Evolutionary conservation across 2,113 vertebrate species (phyloP).

Genomic region (Caranx ignobilis): DNA sequence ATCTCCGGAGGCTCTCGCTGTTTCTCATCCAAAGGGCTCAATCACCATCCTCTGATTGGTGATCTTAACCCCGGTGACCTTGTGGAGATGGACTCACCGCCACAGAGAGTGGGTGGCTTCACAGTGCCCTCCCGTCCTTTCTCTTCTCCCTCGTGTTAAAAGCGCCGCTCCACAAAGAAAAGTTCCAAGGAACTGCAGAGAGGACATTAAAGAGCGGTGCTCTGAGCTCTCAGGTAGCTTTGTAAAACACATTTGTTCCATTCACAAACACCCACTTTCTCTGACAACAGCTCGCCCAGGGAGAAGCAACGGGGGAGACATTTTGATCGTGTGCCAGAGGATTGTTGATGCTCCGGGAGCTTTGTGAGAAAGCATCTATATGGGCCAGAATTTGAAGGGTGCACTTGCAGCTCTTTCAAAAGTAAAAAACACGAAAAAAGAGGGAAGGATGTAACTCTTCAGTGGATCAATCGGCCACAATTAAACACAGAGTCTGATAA

Average conservation of each 20-base stretch:
- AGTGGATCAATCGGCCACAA: slow-evolving; percentile 36
- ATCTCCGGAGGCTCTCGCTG: slow-evolving; percentile 44
- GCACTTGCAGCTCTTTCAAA: slow-evolving; percentile 31
- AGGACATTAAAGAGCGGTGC: neutral
- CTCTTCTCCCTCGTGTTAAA: neutral
- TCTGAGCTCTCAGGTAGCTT: slow-evolving; percentile 40
- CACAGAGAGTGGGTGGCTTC: slow-evolving; percentile 17
- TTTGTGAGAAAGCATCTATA: slow-evolving; percentile 39
- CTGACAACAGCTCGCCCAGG: slow-evolving; percentile 9
- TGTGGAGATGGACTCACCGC: slow-evolving; percentile 47
- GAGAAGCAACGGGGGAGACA: slow-evolving; percentile 9
- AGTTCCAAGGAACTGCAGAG: slow-evolving; percentile 9
- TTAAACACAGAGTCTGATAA: slow-evolving; percentile 10
- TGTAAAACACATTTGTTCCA: slow-evolving; percentile 46
- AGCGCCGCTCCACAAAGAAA: neutral
- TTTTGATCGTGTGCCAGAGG: slow-evolving; percentile 51
- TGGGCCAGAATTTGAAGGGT: slow-evolving; percentile 30
- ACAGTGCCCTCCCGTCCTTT: neutral
- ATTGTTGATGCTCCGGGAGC: slow-evolving; percentile 68
- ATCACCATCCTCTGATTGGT: slow-evolving; percentile 73
- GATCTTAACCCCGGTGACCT: slow-evolving; percentile 66
- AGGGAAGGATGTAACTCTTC: neutral
- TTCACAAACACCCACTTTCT: slow-evolving; percentile 49
- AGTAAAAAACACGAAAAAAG: slow-evolving; percentile 23
- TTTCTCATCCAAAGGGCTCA: slow-evolving; percentile 59